Conservation (phyloP, 2,113 vertebrate species). For the Tenrec ecaudatus region DNA sequence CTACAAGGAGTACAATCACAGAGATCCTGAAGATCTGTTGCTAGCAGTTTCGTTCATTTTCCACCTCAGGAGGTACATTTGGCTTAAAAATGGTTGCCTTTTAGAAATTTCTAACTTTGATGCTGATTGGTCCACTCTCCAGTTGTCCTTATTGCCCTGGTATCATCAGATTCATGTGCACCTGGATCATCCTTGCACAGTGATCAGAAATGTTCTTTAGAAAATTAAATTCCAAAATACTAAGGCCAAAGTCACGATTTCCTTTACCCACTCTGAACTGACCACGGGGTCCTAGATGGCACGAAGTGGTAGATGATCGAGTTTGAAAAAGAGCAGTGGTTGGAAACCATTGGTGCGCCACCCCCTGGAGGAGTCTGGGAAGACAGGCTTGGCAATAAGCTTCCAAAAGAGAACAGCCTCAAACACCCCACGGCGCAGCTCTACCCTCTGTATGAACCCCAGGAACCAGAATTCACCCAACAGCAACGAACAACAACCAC, state of each 20-base stretch:
- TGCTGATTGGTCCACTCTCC: not conserved
- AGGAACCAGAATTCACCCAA: not conserved
- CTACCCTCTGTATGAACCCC: not conserved
- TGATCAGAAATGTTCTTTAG: constrained; percentile 27
- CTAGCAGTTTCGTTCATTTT: not conserved
- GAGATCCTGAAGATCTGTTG: not conserved
- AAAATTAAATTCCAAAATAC: constrained; percentile 40
- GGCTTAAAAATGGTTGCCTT: not conserved
- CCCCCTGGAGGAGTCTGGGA: not conserved
- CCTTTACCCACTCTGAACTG: not conserved
- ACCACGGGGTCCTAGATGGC: not conserved
- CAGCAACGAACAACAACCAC: not conserved
- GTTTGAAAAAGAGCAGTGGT: not conserved
- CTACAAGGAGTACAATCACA: not conserved
- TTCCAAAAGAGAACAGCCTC: not conserved
- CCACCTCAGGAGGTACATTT: not conserved
- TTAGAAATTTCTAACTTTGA: not conserved
- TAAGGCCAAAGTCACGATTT: not conserved
- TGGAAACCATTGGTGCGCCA: not conserved
- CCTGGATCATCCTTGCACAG: not conserved
- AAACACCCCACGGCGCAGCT: not conserved
- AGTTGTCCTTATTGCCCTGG: not conserved
- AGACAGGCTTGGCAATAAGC: not conserved
- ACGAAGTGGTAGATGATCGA: not conserved
- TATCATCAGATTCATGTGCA: not conserved